A percentile compares a stretch with the other conserved stretches of the same genome.
These are phyloP conservation scores for Psittacula echo DNA, from an alignment of 2,797 vertebrate species.

Conservation along the genomic window DNA sequence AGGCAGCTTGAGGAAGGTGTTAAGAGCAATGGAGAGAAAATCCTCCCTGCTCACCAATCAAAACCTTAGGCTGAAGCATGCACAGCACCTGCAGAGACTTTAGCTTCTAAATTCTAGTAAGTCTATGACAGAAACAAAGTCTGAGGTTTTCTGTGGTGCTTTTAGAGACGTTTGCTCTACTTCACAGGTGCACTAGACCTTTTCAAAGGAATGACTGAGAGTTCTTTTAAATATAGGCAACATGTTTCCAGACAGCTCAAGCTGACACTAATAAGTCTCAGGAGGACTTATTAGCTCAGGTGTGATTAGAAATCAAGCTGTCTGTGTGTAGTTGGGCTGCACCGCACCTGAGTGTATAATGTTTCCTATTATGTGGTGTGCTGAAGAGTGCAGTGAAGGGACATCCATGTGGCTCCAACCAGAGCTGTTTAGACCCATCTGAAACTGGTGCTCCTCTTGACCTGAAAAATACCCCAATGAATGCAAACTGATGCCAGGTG, in stretches of 20 bases:
- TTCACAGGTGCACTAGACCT: neutral
- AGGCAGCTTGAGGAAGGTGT: neutral
- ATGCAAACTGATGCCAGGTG: neutral
- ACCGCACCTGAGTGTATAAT: neutral
- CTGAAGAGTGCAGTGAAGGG: neutral
- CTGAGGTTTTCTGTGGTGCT: constrained; percentile 26
- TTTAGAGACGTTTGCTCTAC: neutral
- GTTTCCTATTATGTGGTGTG: neutral
- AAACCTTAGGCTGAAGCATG: neutral
- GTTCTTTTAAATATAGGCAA: neutral
- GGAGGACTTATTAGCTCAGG: constrained; percentile 62
- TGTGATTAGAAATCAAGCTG: constrained; percentile 61
- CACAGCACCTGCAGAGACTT: neutral
- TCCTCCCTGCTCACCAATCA: neutral
- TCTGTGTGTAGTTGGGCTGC: neutral
- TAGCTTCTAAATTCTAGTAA: constrained; percentile 3
- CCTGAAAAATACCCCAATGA: fast-evolving
- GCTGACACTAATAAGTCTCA: constrained; percentile 55
- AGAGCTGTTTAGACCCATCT: neutral
- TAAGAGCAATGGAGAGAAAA: neutral
- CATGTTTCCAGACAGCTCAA: neutral
- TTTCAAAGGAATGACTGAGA: constrained; percentile 3
- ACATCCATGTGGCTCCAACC: neutral
- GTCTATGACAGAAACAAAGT: neutral
- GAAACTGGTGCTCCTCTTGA: neutral